Evolutionary conservation across 2,113 vertebrate species (phyloP).

Genomic region (Haemorhous mexicanus): DNA sequence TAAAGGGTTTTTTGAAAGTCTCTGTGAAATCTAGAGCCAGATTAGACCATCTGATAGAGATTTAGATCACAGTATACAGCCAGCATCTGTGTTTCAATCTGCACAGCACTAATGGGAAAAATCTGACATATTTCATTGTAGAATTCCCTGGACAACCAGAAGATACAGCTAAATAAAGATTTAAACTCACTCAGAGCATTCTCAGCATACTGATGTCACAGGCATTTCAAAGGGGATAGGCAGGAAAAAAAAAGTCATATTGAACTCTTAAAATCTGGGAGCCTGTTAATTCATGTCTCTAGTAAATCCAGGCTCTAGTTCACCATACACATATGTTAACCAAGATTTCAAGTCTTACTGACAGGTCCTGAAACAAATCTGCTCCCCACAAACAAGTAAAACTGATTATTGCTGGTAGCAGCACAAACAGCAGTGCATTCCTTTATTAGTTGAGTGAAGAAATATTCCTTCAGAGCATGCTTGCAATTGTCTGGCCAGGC

Average conservation of each 20-base stretch:
- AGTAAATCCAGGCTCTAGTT: background rate
- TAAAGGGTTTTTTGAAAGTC: constrained; percentile 31
- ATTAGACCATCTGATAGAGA: constrained; percentile 52
- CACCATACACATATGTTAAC: background rate
- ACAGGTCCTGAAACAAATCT: constrained; percentile 37
- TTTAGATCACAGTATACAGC: constrained; percentile 11
- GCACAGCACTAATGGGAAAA: constrained; percentile 32
- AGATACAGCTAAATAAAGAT: constrained; percentile 59
- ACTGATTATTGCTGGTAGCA: background rate
- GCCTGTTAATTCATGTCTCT: background rate
- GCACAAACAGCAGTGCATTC: background rate
- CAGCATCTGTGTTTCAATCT: constrained; percentile 62
- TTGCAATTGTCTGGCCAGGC: background rate
- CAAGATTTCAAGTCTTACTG: constrained; percentile 36
- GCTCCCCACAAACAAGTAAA: background rate
- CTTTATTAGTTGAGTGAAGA: background rate
- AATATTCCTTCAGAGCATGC: background rate
- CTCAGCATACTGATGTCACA: constrained; percentile 3
- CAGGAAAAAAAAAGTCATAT: background rate
- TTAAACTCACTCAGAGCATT: constrained; percentile 31
- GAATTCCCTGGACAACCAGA: constrained; percentile 30
- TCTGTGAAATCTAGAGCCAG: constrained; percentile 3
- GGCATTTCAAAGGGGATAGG: background rate
- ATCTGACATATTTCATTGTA: constrained; percentile 21
- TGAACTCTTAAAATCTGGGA: constrained; percentile 9